Evolutionary conservation across 1,140 invertebrate genomes (phyloP).

Genomic region (Forficula auricularia): DNA sequence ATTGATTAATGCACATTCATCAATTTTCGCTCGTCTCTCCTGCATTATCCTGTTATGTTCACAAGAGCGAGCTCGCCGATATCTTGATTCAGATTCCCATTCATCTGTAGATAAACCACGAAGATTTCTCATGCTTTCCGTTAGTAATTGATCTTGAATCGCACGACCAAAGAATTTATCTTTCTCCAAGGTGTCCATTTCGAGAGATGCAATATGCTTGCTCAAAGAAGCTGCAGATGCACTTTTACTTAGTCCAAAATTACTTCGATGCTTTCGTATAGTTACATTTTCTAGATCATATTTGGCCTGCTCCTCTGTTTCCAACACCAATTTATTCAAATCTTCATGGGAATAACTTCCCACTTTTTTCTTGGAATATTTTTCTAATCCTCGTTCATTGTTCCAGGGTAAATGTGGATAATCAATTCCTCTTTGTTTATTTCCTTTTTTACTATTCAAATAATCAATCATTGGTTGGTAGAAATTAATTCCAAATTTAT

Average conservation of each 20-base stretch:
- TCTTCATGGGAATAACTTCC: conserved; percentile 30
- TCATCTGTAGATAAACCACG: no score
- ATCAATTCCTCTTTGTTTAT: conserved; percentile 27
- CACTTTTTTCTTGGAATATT: conserved; percentile 27
- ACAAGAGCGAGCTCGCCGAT: conserved; percentile 20
- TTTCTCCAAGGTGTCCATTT: conserved; percentile 34
- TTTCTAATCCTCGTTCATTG: conserved; percentile 44
- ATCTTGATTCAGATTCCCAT: no score
- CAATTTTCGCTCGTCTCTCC: conserved; percentile 26
- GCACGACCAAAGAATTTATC: conserved; percentile 26
- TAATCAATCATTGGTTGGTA: conserved; percentile 73
- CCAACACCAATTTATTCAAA: conserved; percentile 38
- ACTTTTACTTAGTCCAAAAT: conserved; percentile 45
- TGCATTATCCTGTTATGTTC: conserved; percentile 25
- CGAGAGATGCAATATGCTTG: conserved; percentile 38
- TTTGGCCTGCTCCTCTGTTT: conserved; percentile 44
- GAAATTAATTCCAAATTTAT: conserved; percentile 58
- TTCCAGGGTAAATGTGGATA: conserved; percentile 52
- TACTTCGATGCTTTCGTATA: conserved; percentile 35
- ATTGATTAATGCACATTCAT: conserved; percentile 30
- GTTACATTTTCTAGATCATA: conserved; percentile 37
- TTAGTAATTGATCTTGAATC: conserved; percentile 44
- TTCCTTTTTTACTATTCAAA: conserved; percentile 37
- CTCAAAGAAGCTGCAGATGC: conserved; percentile 43
- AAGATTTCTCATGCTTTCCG: conserved; percentile 38